phyloP scores from a whole-genome alignment of 2,888 invertebrate species.

The Conistra vaccinii region DNA sequence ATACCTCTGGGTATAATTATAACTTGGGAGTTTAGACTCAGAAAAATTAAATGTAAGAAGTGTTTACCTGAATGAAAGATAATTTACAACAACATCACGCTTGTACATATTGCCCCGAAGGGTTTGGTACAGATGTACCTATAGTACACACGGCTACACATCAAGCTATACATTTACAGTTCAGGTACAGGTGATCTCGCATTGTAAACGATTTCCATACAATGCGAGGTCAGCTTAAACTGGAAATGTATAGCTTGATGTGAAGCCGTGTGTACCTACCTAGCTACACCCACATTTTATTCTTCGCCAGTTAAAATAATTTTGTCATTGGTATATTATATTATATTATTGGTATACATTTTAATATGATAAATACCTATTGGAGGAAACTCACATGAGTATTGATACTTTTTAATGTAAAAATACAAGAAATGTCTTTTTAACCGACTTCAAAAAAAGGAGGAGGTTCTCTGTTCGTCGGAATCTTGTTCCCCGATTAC shows the following conservation, averaged over 20 bases:
- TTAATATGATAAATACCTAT: neutral
- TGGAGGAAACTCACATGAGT: neutral
- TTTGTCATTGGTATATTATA: neutral
- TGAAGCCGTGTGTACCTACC: no score
- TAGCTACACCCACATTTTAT: neutral
- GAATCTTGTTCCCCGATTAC: no score
- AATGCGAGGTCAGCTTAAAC: no score
- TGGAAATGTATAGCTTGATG: no score
- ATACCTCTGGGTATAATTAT: constrained; percentile 18
- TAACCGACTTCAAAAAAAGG: no score
- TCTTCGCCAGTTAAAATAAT: neutral
- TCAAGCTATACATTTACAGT: no score
- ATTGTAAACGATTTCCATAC: no score
- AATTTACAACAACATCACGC: neutral
- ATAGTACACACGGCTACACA: no score
- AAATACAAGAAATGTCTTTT: neutral
- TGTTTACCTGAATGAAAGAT: neutral
- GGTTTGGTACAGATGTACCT: neutral
- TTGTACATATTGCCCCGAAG: no score
- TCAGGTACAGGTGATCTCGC: no score
- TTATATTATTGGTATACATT: neutral
- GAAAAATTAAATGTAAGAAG: constrained; percentile 13
- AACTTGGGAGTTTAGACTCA: constrained; percentile 12
- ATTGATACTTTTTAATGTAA: neutral
- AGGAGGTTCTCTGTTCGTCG: no score